Conservation (phyloP, 2,888 invertebrate genomes). For the Gari tellinella region DNA sequence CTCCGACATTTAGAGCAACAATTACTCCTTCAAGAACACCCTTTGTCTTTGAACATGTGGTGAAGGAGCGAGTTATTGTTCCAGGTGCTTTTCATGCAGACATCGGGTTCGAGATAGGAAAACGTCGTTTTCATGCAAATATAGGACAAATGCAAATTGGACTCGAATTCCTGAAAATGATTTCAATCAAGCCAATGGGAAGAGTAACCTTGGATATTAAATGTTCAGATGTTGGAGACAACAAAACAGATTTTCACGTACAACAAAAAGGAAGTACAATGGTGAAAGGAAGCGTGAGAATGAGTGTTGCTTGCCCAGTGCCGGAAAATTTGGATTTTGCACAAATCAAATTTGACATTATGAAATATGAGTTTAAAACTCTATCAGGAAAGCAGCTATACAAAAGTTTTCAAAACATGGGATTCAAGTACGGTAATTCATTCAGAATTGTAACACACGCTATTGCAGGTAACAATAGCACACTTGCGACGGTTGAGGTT, state of each 20-base stretch:
- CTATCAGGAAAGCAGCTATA: neutral
- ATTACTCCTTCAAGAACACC: slow-evolving; percentile 25
- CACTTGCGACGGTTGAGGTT: neutral
- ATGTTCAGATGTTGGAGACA: too few relatives aligned
- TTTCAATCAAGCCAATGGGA: neutral
- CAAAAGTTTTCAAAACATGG: neutral
- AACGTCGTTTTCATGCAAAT: neutral
- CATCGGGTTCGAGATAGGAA: slow-evolving; percentile 61
- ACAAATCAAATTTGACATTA: too few relatives aligned
- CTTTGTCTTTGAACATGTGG: slow-evolving; percentile 42
- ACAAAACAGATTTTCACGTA: neutral
- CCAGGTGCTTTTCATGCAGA: slow-evolving; percentile 61
- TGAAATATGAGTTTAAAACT: too few relatives aligned
- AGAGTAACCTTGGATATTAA: too few relatives aligned
- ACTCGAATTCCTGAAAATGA: slow-evolving; percentile 8
- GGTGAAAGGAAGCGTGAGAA: neutral
- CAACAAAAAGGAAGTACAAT: neutral
- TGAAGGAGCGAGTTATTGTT: slow-evolving; percentile 19
- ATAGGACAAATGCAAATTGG: neutral
- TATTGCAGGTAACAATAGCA: neutral
- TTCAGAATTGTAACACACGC: neutral
- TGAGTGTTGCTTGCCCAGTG: too few relatives aligned
- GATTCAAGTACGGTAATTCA: slow-evolving; percentile 2
- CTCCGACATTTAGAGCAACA: neutral
- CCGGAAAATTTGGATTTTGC: neutral